Evolutionary conservation across 2,888 invertebrate genomes (phyloP).

Genomic region (Chymomyza procnemis): DNA sequence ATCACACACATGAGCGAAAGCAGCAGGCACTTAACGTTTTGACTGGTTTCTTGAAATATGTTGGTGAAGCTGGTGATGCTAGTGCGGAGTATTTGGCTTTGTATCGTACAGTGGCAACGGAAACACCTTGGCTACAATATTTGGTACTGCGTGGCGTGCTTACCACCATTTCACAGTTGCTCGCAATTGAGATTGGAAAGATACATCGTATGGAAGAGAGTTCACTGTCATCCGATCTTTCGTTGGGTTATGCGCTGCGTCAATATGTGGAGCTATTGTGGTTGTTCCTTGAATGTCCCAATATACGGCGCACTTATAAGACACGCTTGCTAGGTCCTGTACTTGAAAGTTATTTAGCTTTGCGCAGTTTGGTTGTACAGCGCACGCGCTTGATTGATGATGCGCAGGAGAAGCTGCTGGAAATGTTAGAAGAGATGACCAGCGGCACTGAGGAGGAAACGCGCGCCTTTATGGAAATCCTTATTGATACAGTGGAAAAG

Average conservation of each 20-base stretch:
- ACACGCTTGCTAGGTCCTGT: slow-evolving; percentile 86
- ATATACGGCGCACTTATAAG: slow-evolving; percentile 94
- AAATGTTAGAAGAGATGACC: slow-evolving; percentile 96
- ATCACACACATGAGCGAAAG: slow-evolving; percentile 84
- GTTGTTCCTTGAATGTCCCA: slow-evolving; percentile 91
- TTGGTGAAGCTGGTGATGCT: slow-evolving; percentile 93
- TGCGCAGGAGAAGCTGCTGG: slow-evolving; percentile 95
- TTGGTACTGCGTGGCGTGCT: slow-evolving; percentile 92
- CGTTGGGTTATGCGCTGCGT: slow-evolving; percentile 95
- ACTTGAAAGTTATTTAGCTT: slow-evolving; percentile 93
- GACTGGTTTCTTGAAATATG: slow-evolving; percentile 91
- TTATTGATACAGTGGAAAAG: slow-evolving; percentile 96
- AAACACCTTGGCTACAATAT: slow-evolving; percentile 95
- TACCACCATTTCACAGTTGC: slow-evolving; percentile 88
- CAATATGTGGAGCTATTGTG: slow-evolving; percentile 92
- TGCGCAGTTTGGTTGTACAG: slow-evolving; percentile 94
- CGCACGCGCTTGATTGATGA: slow-evolving; percentile 96
- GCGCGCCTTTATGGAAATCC: slow-evolving; percentile 97
- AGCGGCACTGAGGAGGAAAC: slow-evolving; percentile 97
- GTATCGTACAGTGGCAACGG: slow-evolving; percentile 90
- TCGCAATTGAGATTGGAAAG: slow-evolving; percentile 93
- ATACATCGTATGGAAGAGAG: slow-evolving; percentile 94
- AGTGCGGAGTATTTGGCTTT: slow-evolving; percentile 93
- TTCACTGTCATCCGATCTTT: slow-evolving; percentile 94
- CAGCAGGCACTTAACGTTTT: slow-evolving; percentile 89